Conservation (phyloP, 2,888 invertebrate species). For the Rotaria magnacalcarata region DNA sequence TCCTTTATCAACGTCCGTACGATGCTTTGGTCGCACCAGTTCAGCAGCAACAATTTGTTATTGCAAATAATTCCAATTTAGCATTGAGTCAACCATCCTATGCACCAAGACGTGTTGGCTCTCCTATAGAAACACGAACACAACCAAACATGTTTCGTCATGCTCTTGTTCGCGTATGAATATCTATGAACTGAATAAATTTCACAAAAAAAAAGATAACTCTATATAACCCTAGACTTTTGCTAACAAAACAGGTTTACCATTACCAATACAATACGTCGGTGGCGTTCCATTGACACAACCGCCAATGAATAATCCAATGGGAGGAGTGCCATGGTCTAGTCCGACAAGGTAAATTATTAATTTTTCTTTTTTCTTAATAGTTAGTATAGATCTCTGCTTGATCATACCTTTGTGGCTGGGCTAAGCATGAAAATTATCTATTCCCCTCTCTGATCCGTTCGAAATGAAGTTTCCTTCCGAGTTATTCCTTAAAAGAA, state of each 20-base stretch:
- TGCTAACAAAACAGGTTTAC: neutral
- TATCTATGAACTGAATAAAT: neutral
- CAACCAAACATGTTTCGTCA: neutral
- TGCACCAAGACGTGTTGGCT: neutral
- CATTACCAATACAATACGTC: neutral
- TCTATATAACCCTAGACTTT: neutral
- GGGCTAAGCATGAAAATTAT: neutral
- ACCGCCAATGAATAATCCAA: too few relatives aligned
- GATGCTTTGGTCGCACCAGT: neutral
- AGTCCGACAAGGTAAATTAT: neutral
- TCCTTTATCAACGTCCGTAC: slow-evolving; percentile 25
- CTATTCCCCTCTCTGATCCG: too few relatives aligned
- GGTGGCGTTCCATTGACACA: too few relatives aligned
- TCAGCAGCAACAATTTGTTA: neutral
- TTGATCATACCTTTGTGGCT: neutral
- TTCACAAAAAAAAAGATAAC: neutral
- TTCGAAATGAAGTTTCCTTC: too few relatives aligned
- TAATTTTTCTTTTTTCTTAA: neutral
- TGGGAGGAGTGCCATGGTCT: neutral
- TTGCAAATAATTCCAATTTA: neutral
- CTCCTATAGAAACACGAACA: neutral
- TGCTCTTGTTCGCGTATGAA: slow-evolving; percentile 4
- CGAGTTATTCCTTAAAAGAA: too few relatives aligned
- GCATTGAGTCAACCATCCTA: slow-evolving; percentile 19
- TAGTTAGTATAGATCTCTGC: neutral